Evolutionary conservation across 2,888 invertebrate genomes (phyloP).

Genomic region (Cancer borealis): DNA sequence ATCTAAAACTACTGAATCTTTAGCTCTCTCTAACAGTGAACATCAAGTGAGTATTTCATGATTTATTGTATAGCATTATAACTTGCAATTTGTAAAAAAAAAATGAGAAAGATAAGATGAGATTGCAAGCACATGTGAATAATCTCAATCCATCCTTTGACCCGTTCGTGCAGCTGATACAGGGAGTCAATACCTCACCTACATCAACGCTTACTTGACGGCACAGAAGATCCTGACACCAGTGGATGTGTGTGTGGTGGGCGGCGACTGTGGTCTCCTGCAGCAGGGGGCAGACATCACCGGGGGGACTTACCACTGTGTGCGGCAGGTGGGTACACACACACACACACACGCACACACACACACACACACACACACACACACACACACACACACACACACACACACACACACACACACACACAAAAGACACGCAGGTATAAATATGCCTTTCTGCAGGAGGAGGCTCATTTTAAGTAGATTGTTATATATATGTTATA

Average conservation of each 20-base stretch:
- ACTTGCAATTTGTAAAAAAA: not conserved
- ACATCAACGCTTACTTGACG: slow-evolving; percentile 99
- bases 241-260: slow-evolving; percentile 95
- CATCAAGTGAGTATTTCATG: not conserved
- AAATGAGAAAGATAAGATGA: not conserved
- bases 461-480: not conserved
- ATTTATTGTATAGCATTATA: not conserved
- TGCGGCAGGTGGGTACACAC: slow-evolving; percentile 54
- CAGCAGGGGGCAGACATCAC: slow-evolving; percentile 99
- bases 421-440: not conserved
- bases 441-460: not conserved
- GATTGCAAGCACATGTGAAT: not conserved
- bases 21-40: not conserved
- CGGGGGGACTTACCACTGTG: slow-evolving; percentile 89
- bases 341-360: not conserved
- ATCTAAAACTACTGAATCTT: not conserved
- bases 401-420: not conserved
- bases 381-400: not conserved
- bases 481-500: not conserved
- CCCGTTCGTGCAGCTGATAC: slow-evolving; percentile 64
- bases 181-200: slow-evolving; percentile 97
- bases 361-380: slow-evolving; percentile 23
- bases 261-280: slow-evolving; percentile 92
- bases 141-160: not conserved
- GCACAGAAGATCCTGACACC: slow-evolving; percentile 89